Percentiles rank a stretch among this genome's conserved stretches.
Conservation (phyloP, 2,113 vertebrate genomes). For the Rhinogobius similis region DNA sequence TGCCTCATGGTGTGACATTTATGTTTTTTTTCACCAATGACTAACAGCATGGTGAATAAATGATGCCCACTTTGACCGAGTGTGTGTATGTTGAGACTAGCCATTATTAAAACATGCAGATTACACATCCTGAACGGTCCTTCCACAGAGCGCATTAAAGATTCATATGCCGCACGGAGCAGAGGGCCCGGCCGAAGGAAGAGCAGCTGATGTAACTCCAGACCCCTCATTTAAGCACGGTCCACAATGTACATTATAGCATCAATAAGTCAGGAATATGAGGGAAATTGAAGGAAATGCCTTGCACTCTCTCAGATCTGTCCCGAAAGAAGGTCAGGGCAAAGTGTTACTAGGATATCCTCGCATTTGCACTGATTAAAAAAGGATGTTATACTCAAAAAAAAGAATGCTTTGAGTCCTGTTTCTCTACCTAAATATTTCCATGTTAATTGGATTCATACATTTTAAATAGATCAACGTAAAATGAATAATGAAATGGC, state of each 20-base stretch:
- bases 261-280: conserved; percentile 9
- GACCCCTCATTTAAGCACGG: not conserved
- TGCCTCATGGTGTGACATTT: not conserved
- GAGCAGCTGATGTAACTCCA: not conserved
- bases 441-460: too few species aligned
- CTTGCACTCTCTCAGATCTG: not conserved
- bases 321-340: not conserved
- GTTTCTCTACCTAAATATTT: too few species aligned
- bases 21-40: not conserved
- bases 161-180: not conserved
- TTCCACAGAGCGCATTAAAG: not conserved
- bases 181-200: not conserved
- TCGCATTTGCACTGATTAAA: not conserved
- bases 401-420: too few species aligned
- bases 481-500: too few species aligned
- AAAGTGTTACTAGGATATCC: not conserved
- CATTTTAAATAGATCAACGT: too few species aligned
- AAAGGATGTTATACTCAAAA: not conserved
- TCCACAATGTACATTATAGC: conserved; percentile 3
- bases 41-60: not conserved
- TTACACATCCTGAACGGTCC: not conserved
- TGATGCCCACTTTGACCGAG: not conserved
- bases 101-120: conserved; percentile 12
- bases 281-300: not conserved
- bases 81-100: not conserved